Percentiles rank a stretch among this genome's conserved stretches.
phyloP scores from a whole-genome alignment of 2,888 invertebrate species.

The Prenolepis imparis region DNA sequence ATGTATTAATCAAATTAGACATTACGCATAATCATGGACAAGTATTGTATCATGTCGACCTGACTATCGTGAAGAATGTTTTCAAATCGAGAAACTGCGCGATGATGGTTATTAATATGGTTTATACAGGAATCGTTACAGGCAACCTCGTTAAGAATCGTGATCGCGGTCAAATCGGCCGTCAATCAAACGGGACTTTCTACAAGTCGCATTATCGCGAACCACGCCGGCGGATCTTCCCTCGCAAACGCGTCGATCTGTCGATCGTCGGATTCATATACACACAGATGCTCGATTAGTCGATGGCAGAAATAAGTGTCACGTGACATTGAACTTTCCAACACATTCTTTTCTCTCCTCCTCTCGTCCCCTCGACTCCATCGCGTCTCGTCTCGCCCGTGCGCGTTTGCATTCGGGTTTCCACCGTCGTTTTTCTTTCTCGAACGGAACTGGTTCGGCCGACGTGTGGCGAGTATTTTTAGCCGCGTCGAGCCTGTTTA shows the following conservation, averaged over 20 bases:
- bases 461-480: conserved; percentile 78
- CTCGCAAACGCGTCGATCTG: not conserved
- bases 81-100: conserved; percentile 13
- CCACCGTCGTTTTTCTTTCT: conserved; percentile 66
- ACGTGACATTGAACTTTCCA: conserved; percentile 61
- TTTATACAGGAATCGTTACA: not conserved
- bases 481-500: conserved; percentile 78
- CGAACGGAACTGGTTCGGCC: conserved; percentile 76
- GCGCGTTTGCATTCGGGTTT: conserved; percentile 77
- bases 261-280: not conserved
- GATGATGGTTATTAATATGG: conserved; percentile 3
- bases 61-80: not conserved
- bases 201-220: conserved; percentile 34
- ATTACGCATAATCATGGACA: not conserved
- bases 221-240: conserved; percentile 19
- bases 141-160: conserved; percentile 18
- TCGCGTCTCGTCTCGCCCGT: conserved; percentile 17
- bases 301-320: conserved; percentile 47
- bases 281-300: conserved; percentile 20
- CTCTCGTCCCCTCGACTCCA: not conserved
- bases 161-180: conserved; percentile 41
- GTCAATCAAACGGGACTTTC: conserved; percentile 45
- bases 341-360: conserved; percentile 21
- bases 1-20: not conserved
- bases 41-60: not conserved